Conservation (phyloP, 2,888 invertebrate genomes). For the Melolontha melolontha region DNA sequence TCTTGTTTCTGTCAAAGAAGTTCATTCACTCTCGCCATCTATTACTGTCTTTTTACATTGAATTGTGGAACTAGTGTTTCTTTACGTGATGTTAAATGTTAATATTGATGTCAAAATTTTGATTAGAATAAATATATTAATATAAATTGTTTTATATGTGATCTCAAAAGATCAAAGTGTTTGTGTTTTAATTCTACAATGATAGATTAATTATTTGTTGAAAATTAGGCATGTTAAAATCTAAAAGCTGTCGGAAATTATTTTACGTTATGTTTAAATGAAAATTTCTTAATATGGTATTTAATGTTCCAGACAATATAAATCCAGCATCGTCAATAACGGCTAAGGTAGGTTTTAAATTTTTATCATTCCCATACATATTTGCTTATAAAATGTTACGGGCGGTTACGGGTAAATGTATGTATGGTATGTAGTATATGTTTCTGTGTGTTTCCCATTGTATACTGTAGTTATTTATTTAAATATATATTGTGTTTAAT, state of each 20-base stretch:
- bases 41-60: slow-evolving; percentile 10
- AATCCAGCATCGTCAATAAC: neutral
- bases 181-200: no score
- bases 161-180: no score
- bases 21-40: slow-evolving; percentile 29
- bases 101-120: no score
- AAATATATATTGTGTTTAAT: neutral
- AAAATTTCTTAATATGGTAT: slow-evolving; percentile 8
- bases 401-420: no score
- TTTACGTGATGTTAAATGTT: no score
- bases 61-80: no score
- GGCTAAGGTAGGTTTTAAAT: neutral
- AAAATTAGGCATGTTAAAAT: neutral
- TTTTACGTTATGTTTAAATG: neutral
- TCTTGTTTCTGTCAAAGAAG: slow-evolving; percentile 40
- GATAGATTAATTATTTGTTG: no score
- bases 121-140: no score
- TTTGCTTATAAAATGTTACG: no score
- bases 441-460: no score
- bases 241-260: neutral
- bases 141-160: no score
- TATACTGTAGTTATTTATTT: neutral
- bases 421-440: no score
- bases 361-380: neutral
- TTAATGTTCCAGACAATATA: slow-evolving; percentile 12